Percentiles rank a stretch among this genome's conserved stretches.
Evolutionary conservation across 92 coral and sea anemone genomes (phyloP).

Genomic region (Micromussa lordhowensis): DNA sequence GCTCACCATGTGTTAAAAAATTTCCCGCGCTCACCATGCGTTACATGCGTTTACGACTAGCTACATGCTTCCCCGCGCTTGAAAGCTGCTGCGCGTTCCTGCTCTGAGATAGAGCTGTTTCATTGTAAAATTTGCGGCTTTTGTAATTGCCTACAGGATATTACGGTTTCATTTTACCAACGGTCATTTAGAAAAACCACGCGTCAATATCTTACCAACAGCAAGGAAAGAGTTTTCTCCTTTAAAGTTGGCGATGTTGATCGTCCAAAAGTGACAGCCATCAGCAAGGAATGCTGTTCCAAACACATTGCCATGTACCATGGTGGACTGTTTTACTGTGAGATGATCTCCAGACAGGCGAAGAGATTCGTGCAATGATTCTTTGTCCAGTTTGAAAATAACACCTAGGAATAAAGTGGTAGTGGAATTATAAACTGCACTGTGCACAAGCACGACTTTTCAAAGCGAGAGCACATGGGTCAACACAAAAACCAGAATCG

Average conservation of each 20-base stretch:
- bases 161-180: not conserved
- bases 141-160: not conserved
- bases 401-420: constrained; percentile 57
- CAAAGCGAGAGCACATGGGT: too few relatives aligned
- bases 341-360: constrained; percentile 65
- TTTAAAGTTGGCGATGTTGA: constrained; percentile 68
- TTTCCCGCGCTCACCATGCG: too few relatives aligned
- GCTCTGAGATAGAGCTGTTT: too few relatives aligned
- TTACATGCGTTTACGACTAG: not conserved
- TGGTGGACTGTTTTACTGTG: constrained; percentile 62
- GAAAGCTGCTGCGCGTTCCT: not conserved
- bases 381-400: constrained; percentile 82
- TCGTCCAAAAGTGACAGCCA: constrained; percentile 86
- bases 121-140: too few relatives aligned
- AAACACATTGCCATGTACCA: constrained; percentile 79
- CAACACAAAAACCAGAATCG: too few relatives aligned
- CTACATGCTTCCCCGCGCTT: not conserved
- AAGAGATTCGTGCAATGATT: constrained; percentile 71
- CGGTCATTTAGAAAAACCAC: not conserved
- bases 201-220: constrained; percentile 62
- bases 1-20: too few relatives aligned
- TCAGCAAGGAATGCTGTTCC: constrained; percentile 83
- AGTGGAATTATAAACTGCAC: not conserved
- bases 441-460: too few relatives aligned
- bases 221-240: constrained; percentile 83